Base-by-base conservation (phyloP, 2,797 vertebrate species). In the Typhlichthys eigenmanni region DNA sequence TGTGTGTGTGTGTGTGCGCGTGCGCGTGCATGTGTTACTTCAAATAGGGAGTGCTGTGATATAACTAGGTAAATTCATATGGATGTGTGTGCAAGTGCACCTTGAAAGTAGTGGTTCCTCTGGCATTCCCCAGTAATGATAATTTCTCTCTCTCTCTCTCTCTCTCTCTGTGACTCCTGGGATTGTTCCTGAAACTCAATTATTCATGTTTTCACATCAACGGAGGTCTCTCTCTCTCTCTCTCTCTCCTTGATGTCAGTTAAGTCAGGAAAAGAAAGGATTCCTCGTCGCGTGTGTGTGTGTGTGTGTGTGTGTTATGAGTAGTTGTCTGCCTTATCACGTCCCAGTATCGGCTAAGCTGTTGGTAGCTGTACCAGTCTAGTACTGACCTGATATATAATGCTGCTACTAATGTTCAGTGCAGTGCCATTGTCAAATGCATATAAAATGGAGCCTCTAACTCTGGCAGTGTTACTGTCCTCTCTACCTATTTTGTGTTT, bases 201-300 rank as follows among this genome's bases (percentile, higher is more conserved):
- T 88, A 91, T 91, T 92, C 78, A 92, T 90, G 82, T 79, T 84
- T 77, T 72, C 75, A 85, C 71, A 85, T 90, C 75, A 87, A 77
- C 71, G 76, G 73, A 69, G 76, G 51, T 81, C 63, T 66, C 16
- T 56, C 43, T 34, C 47, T 65, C 50, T 47, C 47, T 53, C 29
- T 45, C 60, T 72, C 64, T 69, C 12, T 72, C 64, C 74, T 5
- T 70, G 13, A 58, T 66, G 48, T 80, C 66, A 74, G 54, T 49
- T 67, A 69, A 68, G 55, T 16, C 13, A 14, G 51, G 55, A 19
- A 11, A 64, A 82, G 57, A 47, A 38, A 65, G 60, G 55, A 69
- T 64, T 62, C 62, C 45, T 75, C 62, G 65, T 55, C 58, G 45
- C 64, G 57, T 65, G 17, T 69, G 38, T 64, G 38, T 58, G 13